These are phyloP conservation scores for Chauna torquata DNA, from an alignment of 2,113 vertebrate species.

Conservation along the genomic window DNA sequence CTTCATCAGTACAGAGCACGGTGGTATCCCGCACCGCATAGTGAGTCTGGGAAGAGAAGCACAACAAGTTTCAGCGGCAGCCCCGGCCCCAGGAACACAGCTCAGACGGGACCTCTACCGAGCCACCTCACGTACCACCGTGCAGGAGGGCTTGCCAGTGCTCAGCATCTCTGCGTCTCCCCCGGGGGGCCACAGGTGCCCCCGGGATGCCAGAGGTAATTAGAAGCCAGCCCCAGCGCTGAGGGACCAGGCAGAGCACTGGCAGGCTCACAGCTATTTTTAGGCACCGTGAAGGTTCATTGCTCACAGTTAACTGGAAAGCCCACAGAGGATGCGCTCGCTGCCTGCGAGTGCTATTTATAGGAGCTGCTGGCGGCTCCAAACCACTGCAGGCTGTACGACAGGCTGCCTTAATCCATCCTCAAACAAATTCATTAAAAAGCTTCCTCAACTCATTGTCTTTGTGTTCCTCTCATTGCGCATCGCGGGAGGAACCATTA, in stretches of 20 bases:
- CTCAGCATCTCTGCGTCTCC: background rate
- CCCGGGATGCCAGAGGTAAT: background rate
- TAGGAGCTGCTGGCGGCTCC: slow-evolving; percentile 40
- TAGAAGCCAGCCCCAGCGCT: background rate
- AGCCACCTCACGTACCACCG: background rate
- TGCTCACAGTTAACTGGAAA: slow-evolving; percentile 71
- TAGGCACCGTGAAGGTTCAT: slow-evolving; percentile 43
- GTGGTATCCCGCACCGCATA: slow-evolving; percentile 88
- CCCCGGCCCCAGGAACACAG: background rate
- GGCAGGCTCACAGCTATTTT: slow-evolving; percentile 41
- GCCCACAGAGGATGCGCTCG: background rate
- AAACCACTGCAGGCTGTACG: slow-evolving; percentile 18
- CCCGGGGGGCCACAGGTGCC: background rate
- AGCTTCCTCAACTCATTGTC: background rate
- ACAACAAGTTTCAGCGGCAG: accelerated
- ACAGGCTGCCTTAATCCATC: slow-evolving; percentile 37
- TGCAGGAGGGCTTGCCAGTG: background rate
- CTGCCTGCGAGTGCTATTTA: slow-evolving; percentile 64
- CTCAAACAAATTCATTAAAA: slow-evolving; percentile 36
- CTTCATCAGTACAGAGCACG: slow-evolving; percentile 75
- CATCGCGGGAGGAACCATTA: background rate
- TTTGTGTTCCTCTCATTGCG: background rate
- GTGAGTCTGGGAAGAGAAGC: slow-evolving; percentile 82
- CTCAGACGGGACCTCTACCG: background rate
- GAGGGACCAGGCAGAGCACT: background rate